Base-by-base conservation (phyloP, 2,888 invertebrate species). In the Clivina fossor region DNA sequence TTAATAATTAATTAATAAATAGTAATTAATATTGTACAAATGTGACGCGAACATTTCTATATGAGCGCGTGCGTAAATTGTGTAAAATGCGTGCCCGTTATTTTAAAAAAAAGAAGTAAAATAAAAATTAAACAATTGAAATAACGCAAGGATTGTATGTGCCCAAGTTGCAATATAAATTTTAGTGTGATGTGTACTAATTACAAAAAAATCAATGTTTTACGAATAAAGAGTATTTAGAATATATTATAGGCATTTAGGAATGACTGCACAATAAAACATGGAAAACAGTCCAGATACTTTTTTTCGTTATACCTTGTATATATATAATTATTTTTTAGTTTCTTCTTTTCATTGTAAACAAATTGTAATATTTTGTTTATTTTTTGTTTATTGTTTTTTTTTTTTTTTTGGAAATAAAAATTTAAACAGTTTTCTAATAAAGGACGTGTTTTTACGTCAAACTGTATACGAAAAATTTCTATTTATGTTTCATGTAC, bases 131-230 rank as follows among this genome's bases (percentile, higher is more conserved):
- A n/a, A n/a, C n/a, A 32, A 32, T 24, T 22, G 19, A 20, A 11
- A 26, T 24, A n/a, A 5, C 18, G 32, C 8, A 15, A 35, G 22
- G 22, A 46, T 20, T 4, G 13, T 9, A 7, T 46, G 32, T 28
- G 32, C 32, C 18, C 30, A 46, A 16, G 30, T 24, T 22, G 47
- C 55, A 47, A 38, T 55, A 55, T 55, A 13, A 35, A 13, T 53
- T n/a, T 37, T 55, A 47, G 55, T 47, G 55, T 54, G 54, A 22
- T 54, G 54, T 54, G 54, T 44, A 46, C 44, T 43, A 30, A n/a
- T 30, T 30, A 54, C 54, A 54, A n/a, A n/a, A n/a, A n/a, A 54
- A 55, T 55, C 37, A 55, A 55, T 55, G 55, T 55, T 47, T 46
- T 55, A 55, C 30, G 47, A 55, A 40, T 54, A 54, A 54, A 46